Base-by-base conservation (phyloP, 2,888 invertebrate genomes). In the Chalcis sispes region DNA sequence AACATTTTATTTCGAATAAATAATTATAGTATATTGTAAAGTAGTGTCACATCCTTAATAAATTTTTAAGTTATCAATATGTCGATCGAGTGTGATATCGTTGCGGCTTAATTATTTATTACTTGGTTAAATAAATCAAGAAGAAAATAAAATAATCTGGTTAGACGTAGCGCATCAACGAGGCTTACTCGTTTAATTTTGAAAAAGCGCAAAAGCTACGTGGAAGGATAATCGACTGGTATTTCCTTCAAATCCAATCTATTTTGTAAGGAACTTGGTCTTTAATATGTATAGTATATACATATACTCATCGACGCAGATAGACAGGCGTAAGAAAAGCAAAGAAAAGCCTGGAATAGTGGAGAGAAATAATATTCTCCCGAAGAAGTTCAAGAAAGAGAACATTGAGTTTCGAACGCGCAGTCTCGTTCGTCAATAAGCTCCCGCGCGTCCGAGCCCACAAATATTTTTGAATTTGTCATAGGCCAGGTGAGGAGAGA, bases 381-480 rank as follows among this genome's bases (percentile, higher is more conserved):
- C n/a, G n/a, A n/a, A n/a, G n/a, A n/a, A n/a, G n/a, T n/a, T n/a
- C n/a, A n/a, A 46, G 61, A 50, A 46, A 58, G 42, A 58, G 42
- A 56, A 27, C 15, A 13, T 52, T 36, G 29, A 8, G 42, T n/a
- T n/a, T n/a, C n/a, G 29, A 42, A 36, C 66, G 36, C 18, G 25
- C 8, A 25, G 36, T 15, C n/a, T n/a, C n/a, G n/a, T n/a, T 18
- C 4, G 13, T 69, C 61, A 70, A 61, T 59, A 50, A 50, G 36
- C 18, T 65, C 56, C 50, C 58, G 48, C 62, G 75, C 54, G 80
- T 75, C 76, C 67, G 64, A 75, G 78, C 79, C 82, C 75, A 80
- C 80, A 82, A 83, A 82, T 81, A 80, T 83, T 80, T 82, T 79
- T 77, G 82, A 84, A 86, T 87, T 86, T 85, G 86, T 86, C 84